phyloP scores from a whole-genome alignment of 1,140 invertebrate genomes.

The Brachionus rubens region DNA sequence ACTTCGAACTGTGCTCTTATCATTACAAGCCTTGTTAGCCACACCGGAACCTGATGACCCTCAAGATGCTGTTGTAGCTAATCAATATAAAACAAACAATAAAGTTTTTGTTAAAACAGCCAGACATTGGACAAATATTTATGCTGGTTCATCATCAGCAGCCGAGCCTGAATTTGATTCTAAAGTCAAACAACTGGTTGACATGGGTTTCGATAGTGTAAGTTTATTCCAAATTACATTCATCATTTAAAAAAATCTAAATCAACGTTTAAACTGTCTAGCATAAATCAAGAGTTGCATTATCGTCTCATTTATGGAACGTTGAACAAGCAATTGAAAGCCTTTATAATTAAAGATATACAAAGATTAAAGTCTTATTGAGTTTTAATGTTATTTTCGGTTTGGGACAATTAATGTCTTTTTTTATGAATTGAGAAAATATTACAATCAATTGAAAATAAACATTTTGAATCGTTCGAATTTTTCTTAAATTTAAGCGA shows the following conservation, averaged over 20 bases:
- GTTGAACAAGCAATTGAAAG: conserved; percentile 46
- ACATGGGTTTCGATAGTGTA: conserved; percentile 47
- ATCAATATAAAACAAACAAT: conserved; percentile 84
- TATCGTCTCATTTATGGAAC: conserved; percentile 45
- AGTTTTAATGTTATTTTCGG: too few relatives aligned
- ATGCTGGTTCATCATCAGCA: conserved; percentile 67
- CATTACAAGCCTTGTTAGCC: conserved; percentile 81
- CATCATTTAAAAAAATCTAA: too few relatives aligned
- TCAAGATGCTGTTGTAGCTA: conserved; percentile 79
- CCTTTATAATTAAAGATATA: conserved; percentile 21
- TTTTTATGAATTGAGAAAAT: too few relatives aligned
- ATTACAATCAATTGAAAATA: too few relatives aligned
- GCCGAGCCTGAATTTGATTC: conserved; percentile 37
- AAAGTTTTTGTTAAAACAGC: conserved; percentile 83
- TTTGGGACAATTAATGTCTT: too few relatives aligned
- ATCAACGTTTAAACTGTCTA: not conserved
- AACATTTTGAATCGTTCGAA: too few relatives aligned
- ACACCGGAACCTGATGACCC: conserved; percentile 93
- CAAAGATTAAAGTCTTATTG: not conserved
- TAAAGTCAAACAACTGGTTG: conserved; percentile 31
- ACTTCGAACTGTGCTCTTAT: conserved; percentile 85
- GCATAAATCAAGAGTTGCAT: conserved; percentile 43
- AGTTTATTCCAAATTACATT: not conserved
- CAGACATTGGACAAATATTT: conserved; percentile 86
- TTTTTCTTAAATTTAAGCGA: too few relatives aligned